Evolutionary conservation across 1,140 invertebrate genomes (phyloP).

Genomic region (Formica selysi): DNA sequence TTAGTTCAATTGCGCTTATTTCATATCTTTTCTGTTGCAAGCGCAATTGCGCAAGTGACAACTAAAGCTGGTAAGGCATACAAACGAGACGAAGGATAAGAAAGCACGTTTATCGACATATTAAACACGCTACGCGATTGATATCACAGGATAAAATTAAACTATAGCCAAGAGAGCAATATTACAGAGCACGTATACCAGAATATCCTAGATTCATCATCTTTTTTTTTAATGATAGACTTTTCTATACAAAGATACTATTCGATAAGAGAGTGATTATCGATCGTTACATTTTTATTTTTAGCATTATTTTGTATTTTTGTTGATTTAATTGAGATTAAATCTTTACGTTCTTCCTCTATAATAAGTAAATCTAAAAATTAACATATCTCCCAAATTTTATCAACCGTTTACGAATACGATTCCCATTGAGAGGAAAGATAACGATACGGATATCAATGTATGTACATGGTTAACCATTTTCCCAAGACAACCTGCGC

Average conservation of each 20-base stretch:
- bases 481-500: neutral
- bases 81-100: constrained; percentile 35
- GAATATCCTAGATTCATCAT: constrained; percentile 29
- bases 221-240: constrained; percentile 13
- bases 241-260: neutral
- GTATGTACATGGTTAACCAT: neutral
- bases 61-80: constrained; percentile 33
- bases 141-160: constrained; percentile 57
- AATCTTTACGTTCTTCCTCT: neutral
- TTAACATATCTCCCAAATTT: neutral
- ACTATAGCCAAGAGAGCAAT: neutral
- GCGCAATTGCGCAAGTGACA: constrained; percentile 45
- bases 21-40: constrained; percentile 46
- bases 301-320: neutral
- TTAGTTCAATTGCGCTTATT: constrained; percentile 57
- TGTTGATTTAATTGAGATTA: neutral
- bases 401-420: neutral
- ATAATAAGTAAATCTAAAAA: neutral
- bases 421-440: neutral
- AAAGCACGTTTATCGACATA: constrained; percentile 51
- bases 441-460: neutral
- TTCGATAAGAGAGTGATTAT: neutral
- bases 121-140: constrained; percentile 42
- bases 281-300: neutral
- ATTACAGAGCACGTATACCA: neutral